Conservation (phyloP, 2,113 vertebrate species). For the Ahaetulla prasina region DNA sequence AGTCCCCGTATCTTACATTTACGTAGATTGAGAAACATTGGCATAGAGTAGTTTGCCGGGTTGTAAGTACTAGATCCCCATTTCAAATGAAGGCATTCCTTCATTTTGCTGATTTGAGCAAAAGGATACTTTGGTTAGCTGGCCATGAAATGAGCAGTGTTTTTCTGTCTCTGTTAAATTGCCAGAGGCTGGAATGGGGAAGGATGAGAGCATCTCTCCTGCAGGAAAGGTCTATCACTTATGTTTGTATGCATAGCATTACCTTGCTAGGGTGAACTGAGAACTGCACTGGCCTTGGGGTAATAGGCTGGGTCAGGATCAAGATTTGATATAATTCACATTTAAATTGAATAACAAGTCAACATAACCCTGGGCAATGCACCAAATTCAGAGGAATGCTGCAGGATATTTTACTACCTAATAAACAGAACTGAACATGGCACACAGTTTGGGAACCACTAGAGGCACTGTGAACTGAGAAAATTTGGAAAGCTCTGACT, state of each 20-base stretch:
- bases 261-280: neutral
- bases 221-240: neutral
- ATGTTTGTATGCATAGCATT: neutral
- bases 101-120: neutral
- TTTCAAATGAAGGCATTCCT: neutral
- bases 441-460: neutral
- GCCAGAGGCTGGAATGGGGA: neutral
- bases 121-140: neutral
- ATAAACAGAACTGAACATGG: neutral
- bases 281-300: neutral
- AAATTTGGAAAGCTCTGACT: neutral
- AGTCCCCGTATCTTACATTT: neutral
- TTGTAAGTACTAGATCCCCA: neutral
- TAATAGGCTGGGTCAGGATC: neutral
- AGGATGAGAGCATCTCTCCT: neutral
- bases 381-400: neutral
- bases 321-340: neutral
- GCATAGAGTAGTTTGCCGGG: neutral
- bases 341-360: neutral
- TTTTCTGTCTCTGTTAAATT: neutral
- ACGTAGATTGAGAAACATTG: neutral
- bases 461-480: neutral
- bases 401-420: neutral
- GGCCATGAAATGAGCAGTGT: neutral
- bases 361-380: neutral